Evolutionary conservation across 1,140 invertebrate genomes (phyloP).

Genomic region (Metopolophium dirhodum): DNA sequence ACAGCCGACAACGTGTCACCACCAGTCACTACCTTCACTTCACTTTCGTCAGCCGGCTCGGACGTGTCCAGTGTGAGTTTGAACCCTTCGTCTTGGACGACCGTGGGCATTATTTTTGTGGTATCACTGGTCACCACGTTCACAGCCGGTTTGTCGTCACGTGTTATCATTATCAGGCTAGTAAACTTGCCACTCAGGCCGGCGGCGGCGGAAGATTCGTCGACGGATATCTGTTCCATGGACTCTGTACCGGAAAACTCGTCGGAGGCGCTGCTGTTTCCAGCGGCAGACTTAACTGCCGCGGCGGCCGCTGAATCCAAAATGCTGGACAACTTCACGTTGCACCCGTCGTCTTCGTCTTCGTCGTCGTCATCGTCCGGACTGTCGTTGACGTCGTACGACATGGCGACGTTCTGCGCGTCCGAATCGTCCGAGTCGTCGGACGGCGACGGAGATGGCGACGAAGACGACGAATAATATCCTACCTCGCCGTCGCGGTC

Average conservation of each 20-base stretch:
- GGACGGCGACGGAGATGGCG: constrained; percentile 14
- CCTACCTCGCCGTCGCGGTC: constrained; percentile 12
- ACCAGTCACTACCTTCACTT: constrained; percentile 71
- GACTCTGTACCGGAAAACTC: constrained; percentile 62
- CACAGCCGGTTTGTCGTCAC: constrained; percentile 62
- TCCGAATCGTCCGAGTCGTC: constrained; percentile 50
- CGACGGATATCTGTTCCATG: constrained; percentile 61
- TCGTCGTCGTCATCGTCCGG: constrained; percentile 33
- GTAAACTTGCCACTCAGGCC: constrained; percentile 73
- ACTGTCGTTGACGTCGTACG: constrained; percentile 49
- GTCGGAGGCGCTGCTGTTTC: constrained; percentile 55
- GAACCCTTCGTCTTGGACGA: constrained; percentile 63
- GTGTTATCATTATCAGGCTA: constrained; percentile 85
- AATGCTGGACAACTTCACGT: constrained; percentile 44
- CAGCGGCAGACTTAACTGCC: neutral
- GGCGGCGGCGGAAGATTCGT: constrained; percentile 54
- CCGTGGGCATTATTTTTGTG: constrained; percentile 69
- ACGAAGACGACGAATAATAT: constrained; percentile 48
- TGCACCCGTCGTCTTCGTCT: constrained; percentile 25
- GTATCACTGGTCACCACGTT: constrained; percentile 76
- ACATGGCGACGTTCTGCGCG: constrained; percentile 35
- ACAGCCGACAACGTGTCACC: constrained; percentile 71
- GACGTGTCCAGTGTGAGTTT: constrained; percentile 64
- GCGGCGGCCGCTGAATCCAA: neutral
- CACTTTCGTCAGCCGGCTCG: constrained; percentile 58